Base-by-base conservation (phyloP, 2,113 vertebrate species). In the Halcyon senegalensis region DNA sequence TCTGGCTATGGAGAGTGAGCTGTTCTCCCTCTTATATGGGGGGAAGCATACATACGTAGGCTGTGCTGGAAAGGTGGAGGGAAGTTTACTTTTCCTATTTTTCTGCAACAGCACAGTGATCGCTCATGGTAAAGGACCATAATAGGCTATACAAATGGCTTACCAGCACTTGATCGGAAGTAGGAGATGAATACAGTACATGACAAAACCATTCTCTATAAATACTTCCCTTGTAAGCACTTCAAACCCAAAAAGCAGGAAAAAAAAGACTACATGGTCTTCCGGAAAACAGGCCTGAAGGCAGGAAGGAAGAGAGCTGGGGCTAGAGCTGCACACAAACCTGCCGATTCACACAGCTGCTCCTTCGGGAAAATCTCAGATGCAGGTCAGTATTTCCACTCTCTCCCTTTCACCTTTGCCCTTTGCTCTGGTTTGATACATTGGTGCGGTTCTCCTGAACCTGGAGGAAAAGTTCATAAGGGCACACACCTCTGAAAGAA, bases 271-370 rank as follows among this genome's bases (percentile, higher is more conserved):
- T 12, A 79, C 59, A 28, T 53, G 37, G 48, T 81, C 81, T 80
- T 78, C 81, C 1, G 3, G 58, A 93, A 87, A 86, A 84, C 56
- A 23, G 53, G 78, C 41, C 63, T 62, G 62, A 89, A 50, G 56
- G 80, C 90, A 96, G 90, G 76, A 95, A 96, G 79, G 81, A 70
- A 87, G 75, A 85, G 55, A 84, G 87, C 3, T 17, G 66, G 76
- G 69, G 41, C 35, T 77, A 37, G 59, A 92, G 90, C 84, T 44
- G 27, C 50, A 39, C 46, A 37, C 44, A 82, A 74, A 85, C 70
- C 78, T 81, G 59, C 60, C 10, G 3, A 77, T 78, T 68, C 70
- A 58, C 72, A 44, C 44, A 86, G 84, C 82, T 91, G 75, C 31
- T 83, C 46, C 48, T 84, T 70, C 56, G 44, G 70, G 66, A 44